These are phyloP conservation scores for Vireo griseus DNA, from an alignment of 2,797 vertebrate genomes.

Conservation along the genomic window DNA sequence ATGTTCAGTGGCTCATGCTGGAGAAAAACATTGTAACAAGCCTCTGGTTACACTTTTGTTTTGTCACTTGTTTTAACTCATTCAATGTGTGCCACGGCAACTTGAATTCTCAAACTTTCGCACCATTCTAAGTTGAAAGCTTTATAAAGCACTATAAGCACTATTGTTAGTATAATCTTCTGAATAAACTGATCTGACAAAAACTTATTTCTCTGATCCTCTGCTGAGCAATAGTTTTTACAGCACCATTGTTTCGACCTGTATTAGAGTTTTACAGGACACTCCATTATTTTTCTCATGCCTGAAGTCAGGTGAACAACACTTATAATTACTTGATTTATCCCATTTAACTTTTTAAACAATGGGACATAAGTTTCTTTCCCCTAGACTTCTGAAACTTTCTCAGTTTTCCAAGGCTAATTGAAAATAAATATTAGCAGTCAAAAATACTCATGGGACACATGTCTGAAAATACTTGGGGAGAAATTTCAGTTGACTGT, in stretches of 20 bases:
- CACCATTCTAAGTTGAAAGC: background rate
- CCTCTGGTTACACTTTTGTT: background rate
- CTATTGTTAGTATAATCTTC: background rate
- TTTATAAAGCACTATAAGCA: background rate
- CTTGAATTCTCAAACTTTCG: background rate
- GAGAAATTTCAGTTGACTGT: background rate
- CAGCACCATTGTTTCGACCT: background rate
- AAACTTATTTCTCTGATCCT: background rate
- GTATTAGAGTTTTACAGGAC: background rate
- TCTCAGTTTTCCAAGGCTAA: background rate
- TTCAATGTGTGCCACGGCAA: rapidly evolving
- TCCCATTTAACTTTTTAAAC: background rate
- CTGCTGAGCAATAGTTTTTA: background rate
- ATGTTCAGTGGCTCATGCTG: background rate
- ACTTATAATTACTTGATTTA: background rate
- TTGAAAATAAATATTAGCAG: background rate
- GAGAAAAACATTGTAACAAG: background rate
- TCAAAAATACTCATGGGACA: background rate
- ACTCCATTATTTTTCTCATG: background rate
- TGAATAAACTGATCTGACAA: background rate
- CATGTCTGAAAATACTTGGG: background rate
- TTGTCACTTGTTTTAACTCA: background rate
- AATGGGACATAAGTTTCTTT: background rate
- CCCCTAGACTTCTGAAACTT: background rate
- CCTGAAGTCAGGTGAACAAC: background rate